Base-by-base conservation (phyloP, 2,888 invertebrate genomes). In the Eurois occulta region DNA sequence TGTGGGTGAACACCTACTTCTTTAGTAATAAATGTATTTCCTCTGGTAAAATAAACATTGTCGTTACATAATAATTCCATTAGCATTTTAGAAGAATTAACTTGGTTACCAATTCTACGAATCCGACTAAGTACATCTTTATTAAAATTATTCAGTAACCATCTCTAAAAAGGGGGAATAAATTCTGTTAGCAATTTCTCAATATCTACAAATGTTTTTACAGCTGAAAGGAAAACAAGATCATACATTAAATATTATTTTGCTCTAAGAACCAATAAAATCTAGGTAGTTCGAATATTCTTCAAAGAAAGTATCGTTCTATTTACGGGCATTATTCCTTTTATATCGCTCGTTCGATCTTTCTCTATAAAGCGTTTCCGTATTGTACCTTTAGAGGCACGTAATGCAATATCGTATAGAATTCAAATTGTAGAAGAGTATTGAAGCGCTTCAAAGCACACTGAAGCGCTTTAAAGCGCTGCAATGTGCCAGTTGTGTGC, bases 371-470 rank as follows among this genome's bases (percentile, higher is more conserved):
- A 75, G 24, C 73, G 64, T 43, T 68, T 81, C 55, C 13, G n/a
- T 70, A 41, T 38, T 58, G 72, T 62, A 75, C 60, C 70, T 78
- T 65, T 38, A 66, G 65, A 73, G 60, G 64, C 82, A 82, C 77
- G 74, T 80, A 68, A 74, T 66, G 52, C 70, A 69, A 83, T 83
- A 83, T 67, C 55, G 65, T 66, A 65, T 62, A 68, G 60, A 75
- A 86, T 82, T 76, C 60, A 86, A 75, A 86, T 68, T 75, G n/a
- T 62, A 67, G 1, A 72, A 78, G 72, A 55, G 48, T 48, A 75
- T 55, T 35, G 48, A 76, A 81, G 41, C n/a, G 35, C 48, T 32
- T 74, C 32, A 35, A 65, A 72, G 28, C 52, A 35, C 28, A 69
- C 16, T 35, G 52, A 76, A 81, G 41, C n/a, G 32, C 48, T 32